Conservation (phyloP, 2,888 invertebrate species). For the Cheilosia variabilis region DNA sequence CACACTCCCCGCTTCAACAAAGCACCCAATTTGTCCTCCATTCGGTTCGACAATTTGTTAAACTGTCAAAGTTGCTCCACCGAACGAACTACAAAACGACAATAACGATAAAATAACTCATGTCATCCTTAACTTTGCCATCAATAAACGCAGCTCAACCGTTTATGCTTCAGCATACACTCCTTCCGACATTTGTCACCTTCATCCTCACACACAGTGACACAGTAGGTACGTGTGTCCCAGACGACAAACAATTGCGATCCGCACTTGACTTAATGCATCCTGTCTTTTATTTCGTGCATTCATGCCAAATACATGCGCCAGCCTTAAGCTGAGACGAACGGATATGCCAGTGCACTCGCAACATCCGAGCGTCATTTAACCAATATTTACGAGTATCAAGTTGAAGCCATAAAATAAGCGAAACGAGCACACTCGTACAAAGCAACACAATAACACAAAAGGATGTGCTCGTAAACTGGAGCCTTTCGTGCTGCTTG, state of each 20-base stretch:
- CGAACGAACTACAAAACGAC: background rate
- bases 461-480: conserved; percentile 15
- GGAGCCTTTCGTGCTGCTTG: conserved; percentile 19
- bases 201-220: background rate
- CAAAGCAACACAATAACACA: conserved; percentile 6
- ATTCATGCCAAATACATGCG: background rate
- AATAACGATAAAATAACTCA: conserved; percentile 50
- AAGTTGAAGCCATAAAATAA: conserved; percentile 21
- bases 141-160: conserved; percentile 32
- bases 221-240: background rate
- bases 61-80: conserved; percentile 33
- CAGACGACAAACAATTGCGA: background rate
- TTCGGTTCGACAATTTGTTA: conserved; percentile 42
- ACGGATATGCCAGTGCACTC: conserved; percentile 18
- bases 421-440: background rate
- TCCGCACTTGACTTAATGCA: conserved; percentile 35
- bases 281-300: conserved; percentile 3
- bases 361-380: conserved; percentile 28
- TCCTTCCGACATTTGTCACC: background rate
- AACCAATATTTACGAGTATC: conserved; percentile 43
- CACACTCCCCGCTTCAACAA: background rate
- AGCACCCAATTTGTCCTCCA: conserved; percentile 17
- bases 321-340: background rate
- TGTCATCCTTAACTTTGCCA: conserved; percentile 41
- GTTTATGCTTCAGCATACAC: background rate